Evolutionary conservation across 2,113 vertebrate species (phyloP).

Genomic region (Apaloderma vittatum): DNA sequence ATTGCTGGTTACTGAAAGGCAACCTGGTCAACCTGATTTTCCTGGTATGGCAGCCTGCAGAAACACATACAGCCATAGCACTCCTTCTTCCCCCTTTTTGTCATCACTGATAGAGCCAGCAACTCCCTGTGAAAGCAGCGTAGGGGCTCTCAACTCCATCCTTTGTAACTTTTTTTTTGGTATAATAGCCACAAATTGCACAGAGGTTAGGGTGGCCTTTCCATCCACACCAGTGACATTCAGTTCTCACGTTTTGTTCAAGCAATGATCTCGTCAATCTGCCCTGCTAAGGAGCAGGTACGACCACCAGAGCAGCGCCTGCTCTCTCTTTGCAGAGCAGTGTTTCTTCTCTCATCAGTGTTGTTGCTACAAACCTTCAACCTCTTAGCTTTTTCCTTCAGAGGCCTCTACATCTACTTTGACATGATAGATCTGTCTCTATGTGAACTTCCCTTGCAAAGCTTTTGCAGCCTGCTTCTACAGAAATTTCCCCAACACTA

Average conservation of each 20-base stretch:
- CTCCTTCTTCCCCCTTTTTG: neutral
- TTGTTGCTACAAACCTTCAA: neutral
- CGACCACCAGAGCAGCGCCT: neutral
- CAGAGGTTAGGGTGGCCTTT: neutral
- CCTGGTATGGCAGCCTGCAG: neutral
- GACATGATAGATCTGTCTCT: neutral
- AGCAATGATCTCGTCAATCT: neutral
- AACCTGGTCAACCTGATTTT: neutral
- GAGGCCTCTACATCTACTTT: neutral
- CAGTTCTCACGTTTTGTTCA: accelerated
- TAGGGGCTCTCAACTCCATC: neutral
- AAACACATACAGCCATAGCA: neutral
- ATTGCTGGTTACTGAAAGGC: neutral
- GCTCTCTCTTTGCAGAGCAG: neutral
- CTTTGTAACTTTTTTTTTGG: neutral
- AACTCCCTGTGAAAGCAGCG: neutral
- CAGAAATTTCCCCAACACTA: neutral
- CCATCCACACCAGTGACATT: accelerated
- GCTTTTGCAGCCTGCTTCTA: neutral
- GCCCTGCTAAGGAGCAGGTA: neutral
- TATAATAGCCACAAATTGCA: neutral
- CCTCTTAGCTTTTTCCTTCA: neutral
- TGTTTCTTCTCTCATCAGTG: neutral
- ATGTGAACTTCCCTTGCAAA: neutral
- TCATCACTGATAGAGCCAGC: neutral